Conservation (phyloP, 2,113 vertebrate species). For the Dascyllus trimaculatus region DNA sequence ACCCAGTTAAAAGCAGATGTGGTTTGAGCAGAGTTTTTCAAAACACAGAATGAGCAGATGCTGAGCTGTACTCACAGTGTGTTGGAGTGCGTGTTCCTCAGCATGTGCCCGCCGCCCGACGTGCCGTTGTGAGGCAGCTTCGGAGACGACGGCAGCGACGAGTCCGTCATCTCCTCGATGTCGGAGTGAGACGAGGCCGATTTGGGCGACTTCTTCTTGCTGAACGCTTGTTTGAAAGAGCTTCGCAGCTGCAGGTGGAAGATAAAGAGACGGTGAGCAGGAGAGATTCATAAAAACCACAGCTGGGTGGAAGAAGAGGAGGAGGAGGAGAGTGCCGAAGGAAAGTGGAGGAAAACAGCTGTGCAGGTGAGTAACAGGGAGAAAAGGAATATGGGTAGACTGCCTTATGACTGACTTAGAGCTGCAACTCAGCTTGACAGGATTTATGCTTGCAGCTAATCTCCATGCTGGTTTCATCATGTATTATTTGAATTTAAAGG, state of each 20-base stretch:
- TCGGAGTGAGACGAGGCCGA: conserved; percentile 98
- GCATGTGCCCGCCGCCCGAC: conserved; percentile 84
- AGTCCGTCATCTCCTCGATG: conserved; percentile 99
- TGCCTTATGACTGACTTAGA: conserved; percentile 42
- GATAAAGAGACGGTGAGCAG: conserved; percentile 21
- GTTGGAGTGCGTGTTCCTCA: conserved; percentile 94
- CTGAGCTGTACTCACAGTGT: conserved; percentile 84
- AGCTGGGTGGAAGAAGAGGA: conserved; percentile 8
- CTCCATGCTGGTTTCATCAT: too few species aligned
- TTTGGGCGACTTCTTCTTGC: conserved; percentile 98
- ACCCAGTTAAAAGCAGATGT: background rate
- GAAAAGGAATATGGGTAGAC: conserved; percentile 21
- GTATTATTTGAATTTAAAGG: background rate
- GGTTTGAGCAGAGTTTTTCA: background rate
- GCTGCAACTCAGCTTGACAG: conserved; percentile 3
- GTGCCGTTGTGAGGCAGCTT: conserved; percentile 92
- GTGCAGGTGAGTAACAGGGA: conserved; percentile 41
- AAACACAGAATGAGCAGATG: too few species aligned
- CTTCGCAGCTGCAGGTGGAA: conserved; percentile 90
- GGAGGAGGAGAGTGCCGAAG: conserved; percentile 20
- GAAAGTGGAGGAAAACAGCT: conserved; percentile 44
- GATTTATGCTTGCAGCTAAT: too few species aligned
- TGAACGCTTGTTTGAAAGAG: conserved; percentile 99
- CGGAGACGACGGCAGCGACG: conserved; percentile 94
- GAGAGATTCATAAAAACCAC: background rate